Base-by-base conservation (phyloP, 2,113 vertebrate genomes). In the Lates calcarifer region DNA sequence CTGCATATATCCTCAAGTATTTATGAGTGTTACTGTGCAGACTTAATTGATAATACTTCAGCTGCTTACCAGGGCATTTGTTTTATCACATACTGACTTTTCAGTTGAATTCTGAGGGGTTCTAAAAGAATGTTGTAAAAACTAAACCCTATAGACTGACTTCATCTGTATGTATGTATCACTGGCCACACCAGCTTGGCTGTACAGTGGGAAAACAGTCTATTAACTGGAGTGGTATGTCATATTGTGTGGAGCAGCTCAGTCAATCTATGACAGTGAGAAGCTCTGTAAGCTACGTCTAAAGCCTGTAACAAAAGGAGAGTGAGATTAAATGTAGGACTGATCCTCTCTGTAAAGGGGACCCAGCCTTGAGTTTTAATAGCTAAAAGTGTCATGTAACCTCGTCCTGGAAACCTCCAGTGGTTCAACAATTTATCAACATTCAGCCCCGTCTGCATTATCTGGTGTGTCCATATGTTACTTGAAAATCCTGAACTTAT, bases 261-360 rank as follows among this genome's bases (percentile, higher is more conserved):
- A 62, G 87, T 84, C 79, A 61, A 67, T 83, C 82, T 86, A 53
- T 18, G 60, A 81, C 84, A 84, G 82, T 75, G 87, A 87, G 85
- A 90, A 88, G 87, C 90, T 86, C 82, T 29, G 68, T 89, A 90
- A 88, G 88, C 88, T 82, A 58, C 82, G 80, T 84, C 74, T 89
- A 90, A 93, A 92, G 90, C 91, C 91, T 70, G 81, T 72, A 92
- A 90, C 91, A 93, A 94, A 91, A 90, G 79, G 29, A 87, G 81
- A 86, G 90, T 69, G 74, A 87, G 91, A 93, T 92, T 92, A 92
- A 91, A 92, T 81, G 87, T 57, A 83, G 83, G 53, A 60, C 82
- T 93, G 84, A 94, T 91, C 91, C 90, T 74, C 79, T 81, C 63
- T 85, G 71, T 72, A 76, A 84, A 88, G 89, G 67, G 63, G 61